Evolutionary conservation across 2,888 invertebrate genomes (phyloP).

Genomic region (Leucoma salicis): DNA sequence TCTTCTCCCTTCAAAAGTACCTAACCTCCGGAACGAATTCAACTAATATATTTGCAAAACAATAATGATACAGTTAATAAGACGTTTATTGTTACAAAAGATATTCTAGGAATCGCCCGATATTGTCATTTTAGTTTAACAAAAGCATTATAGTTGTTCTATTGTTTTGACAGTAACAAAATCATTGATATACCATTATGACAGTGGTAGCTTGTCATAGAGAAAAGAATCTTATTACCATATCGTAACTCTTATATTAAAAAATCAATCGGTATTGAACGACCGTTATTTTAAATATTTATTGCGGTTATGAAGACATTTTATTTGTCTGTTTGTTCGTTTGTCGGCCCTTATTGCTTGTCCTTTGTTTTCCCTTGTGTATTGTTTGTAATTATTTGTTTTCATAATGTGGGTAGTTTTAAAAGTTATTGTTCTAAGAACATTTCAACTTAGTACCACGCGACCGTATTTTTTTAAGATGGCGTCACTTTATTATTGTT

Average conservation of each 20-base stretch:
- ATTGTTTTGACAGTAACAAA: slow-evolving; percentile 27
- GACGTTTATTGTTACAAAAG: slow-evolving; percentile 6
- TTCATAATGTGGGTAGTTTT: slow-evolving; percentile 19
- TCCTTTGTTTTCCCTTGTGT: slow-evolving; percentile 9
- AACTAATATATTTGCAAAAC: slow-evolving; percentile 21
- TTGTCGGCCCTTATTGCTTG: slow-evolving; percentile 19
- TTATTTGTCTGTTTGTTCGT: slow-evolving; percentile 36
- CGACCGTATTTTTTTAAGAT: neutral
- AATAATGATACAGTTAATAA: slow-evolving; percentile 25
- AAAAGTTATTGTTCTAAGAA: slow-evolving; percentile 17
- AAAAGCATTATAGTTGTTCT: slow-evolving; percentile 24
- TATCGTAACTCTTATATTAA: neutral
- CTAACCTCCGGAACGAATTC: slow-evolving; percentile 27
- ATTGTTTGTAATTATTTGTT: slow-evolving; percentile 19
- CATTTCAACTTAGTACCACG: slow-evolving; percentile 12
- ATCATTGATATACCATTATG: slow-evolving; percentile 10
- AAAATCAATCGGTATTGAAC: slow-evolving; percentile 9
- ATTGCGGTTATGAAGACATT: slow-evolving; percentile 52
- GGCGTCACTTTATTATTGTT: too few relatives aligned
- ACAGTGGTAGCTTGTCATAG: slow-evolving; percentile 10
- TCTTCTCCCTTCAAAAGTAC: slow-evolving; percentile 8
- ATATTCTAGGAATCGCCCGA: slow-evolving; percentile 23
- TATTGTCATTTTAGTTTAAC: slow-evolving; percentile 5
- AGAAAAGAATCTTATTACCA: slow-evolving; percentile 6
- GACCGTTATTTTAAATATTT: slow-evolving; percentile 43